Percentiles rank a stretch among this genome's conserved stretches.
Conservation (phyloP, 2,888 invertebrate genomes). For the Thereva nobilitata region DNA sequence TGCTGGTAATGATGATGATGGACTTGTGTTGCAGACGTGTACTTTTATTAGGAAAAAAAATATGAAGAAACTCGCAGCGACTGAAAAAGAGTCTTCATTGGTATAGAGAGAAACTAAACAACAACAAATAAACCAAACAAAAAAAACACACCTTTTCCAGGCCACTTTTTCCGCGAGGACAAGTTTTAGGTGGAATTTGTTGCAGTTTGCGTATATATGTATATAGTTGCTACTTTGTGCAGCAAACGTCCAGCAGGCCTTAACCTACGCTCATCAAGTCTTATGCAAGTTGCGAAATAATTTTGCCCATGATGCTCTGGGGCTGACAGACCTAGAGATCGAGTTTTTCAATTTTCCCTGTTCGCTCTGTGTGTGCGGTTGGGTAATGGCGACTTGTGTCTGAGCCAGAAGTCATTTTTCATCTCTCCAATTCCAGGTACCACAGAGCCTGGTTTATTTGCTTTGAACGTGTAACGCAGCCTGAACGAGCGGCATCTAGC, state of each 20-base stretch:
- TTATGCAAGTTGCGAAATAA: constrained; percentile 20
- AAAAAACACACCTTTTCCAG: constrained; percentile 21
- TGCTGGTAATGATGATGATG: constrained; percentile 37
- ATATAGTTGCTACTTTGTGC: not conserved
- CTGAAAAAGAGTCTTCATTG: constrained; percentile 5
- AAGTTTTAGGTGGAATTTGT: constrained; percentile 31
- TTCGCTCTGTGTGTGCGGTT: no score
- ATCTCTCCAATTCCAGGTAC: no score
- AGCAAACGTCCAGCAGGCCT: constrained; percentile 12
- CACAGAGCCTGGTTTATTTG: no score
- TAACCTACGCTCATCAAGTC: constrained; percentile 15
- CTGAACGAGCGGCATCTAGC: no score
- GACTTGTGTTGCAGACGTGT: constrained; percentile 31
- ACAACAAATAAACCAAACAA: constrained; percentile 16
- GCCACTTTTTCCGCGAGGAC: constrained; percentile 34
- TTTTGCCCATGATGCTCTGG: not conserved
- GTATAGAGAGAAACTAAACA: not conserved
- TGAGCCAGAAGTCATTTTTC: no score
- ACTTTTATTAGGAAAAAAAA: not conserved
- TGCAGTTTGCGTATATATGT: not conserved
- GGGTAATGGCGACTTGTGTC: no score
- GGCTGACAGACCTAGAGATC: no score
- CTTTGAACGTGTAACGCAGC: no score
- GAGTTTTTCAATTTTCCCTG: no score
- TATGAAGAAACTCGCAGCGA: constrained; percentile 10